Evolutionary conservation across 2,888 invertebrate species (phyloP).

Genomic region (Anthrax anthrax): DNA sequence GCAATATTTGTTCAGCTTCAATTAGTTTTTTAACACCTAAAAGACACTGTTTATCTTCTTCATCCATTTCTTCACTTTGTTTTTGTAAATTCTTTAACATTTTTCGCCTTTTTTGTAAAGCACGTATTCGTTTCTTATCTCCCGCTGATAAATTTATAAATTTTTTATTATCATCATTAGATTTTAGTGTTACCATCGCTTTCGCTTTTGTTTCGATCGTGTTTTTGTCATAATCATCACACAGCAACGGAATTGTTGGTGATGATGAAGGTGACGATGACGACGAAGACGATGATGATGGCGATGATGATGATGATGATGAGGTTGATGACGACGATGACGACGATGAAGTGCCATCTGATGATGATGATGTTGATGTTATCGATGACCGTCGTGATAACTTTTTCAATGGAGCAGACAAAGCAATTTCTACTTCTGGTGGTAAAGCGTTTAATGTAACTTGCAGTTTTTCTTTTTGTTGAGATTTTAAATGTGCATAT

Average conservation of each 20-base stretch:
- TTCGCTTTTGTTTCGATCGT: no score
- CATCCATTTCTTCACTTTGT: slow-evolving; percentile 9
- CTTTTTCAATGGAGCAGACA: no score
- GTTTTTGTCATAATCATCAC: no score
- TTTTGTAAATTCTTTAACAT: slow-evolving; percentile 7
- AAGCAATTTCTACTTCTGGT: no score
- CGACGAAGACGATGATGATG: neutral
- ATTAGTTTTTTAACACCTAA: slow-evolving; percentile 9
- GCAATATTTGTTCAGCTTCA: slow-evolving; percentile 7
- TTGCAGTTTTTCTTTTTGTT: no score
- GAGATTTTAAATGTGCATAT: no score
- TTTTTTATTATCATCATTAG: no score
- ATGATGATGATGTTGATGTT: slow-evolving; percentile 12
- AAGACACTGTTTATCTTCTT: slow-evolving; percentile 9
- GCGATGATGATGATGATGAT: slow-evolving; percentile 10
- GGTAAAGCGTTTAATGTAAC: no score
- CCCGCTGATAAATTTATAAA: neutral
- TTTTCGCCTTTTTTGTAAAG: slow-evolving; percentile 5
- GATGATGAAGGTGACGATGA: slow-evolving; percentile 3
- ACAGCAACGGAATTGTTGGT: slow-evolving; percentile 4
- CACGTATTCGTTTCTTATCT: slow-evolving; percentile 7
- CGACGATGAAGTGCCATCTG: slow-evolving; percentile 17
- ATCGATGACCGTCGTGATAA: neutral
- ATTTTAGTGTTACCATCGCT: no score
- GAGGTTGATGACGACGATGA: slow-evolving; percentile 13